A percentile compares a stretch with the other conserved stretches of the same genome.
Evolutionary conservation across 1,140 invertebrate species (phyloP).

Genomic region (Magallana ariakensis): DNA sequence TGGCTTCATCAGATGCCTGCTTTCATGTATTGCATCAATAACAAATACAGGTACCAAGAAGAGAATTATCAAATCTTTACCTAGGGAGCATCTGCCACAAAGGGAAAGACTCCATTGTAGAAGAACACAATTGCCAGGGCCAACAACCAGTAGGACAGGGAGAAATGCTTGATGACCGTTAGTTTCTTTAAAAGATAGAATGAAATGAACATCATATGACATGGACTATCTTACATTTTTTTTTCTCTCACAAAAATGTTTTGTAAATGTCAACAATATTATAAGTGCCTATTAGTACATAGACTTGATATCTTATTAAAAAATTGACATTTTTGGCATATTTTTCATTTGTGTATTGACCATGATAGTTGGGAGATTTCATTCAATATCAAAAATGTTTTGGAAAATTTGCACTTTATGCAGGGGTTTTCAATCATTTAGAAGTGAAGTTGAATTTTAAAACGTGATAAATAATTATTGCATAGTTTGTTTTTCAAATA

Average conservation of each 20-base stretch:
- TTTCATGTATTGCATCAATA: too few species aligned
- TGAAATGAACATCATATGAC: not conserved
- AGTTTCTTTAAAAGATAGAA: slow-evolving; percentile 72
- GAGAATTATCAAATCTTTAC: slow-evolving; percentile 60
- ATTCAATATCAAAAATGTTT: too few species aligned
- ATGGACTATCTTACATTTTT: too few species aligned
- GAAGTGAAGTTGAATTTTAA: too few species aligned
- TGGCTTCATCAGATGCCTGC: too few species aligned
- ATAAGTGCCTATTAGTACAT: too few species aligned
- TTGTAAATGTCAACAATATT: not conserved
- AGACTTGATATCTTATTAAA: not conserved
- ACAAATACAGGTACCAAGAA: too few species aligned
- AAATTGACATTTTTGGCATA: not conserved
- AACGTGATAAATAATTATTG: too few species aligned
- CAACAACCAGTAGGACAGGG: slow-evolving; percentile 78
- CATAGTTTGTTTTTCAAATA: too few species aligned
- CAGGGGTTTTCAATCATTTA: too few species aligned
- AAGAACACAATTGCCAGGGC: slow-evolving; percentile 80
- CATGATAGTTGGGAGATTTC: too few species aligned
- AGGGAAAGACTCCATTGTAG: slow-evolving; percentile 81
- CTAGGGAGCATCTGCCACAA: slow-evolving; percentile 81
- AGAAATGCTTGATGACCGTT: slow-evolving; percentile 78
- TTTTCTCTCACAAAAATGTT: not conserved
- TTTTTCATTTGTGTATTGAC: not conserved
- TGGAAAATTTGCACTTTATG: too few species aligned